Base-by-base conservation (phyloP, 2,888 invertebrate species). In the Mesodorylaimus sp. region DNA sequence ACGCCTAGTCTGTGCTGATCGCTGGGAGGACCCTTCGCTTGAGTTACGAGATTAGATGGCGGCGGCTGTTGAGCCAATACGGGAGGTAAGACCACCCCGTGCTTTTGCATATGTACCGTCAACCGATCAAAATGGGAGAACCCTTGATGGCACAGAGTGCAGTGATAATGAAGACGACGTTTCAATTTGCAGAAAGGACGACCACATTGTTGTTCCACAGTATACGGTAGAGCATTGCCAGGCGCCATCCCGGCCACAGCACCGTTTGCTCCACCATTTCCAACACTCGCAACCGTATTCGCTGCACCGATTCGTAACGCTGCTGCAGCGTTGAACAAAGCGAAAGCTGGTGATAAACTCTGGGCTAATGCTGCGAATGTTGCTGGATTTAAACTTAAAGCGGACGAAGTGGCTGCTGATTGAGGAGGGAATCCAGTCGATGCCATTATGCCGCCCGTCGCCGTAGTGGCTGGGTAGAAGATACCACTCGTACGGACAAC, bases 401-500 rank as follows among this genome's bases (percentile, higher is more conserved):
- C n/a, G n/a, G n/a, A n/a, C n/a, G n/a, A n/a, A n/a, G n/a, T n/a
- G n/a, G n/a, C n/a, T n/a, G n/a, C n/a, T n/a, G n/a, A n/a, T n/a
- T n/a, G n/a, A n/a, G n/a, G n/a, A n/a, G n/a, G n/a, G n/a, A n/a
- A n/a, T n/a, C n/a, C n/a, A n/a, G n/a, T n/a, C n/a, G n/a, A n/a
- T n/a, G n/a, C n/a, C n/a, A n/a, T n/a, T n/a, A n/a, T 27, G 45
- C 24, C 3, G 3, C 2, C 28, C 19, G 27, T 7, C 21, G 16
- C n/a, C n/a, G 70, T 67, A 60, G 80, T 81, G 62, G 83, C 77
- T 66, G 86, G 86, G 73, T 83, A 85, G 75, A 82, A 86, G 69
- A 85, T 85, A 70, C 86, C 85, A 65, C 83, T 79, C 71, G 85
- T 83, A 79, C 84, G 85, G 75, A 86, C 83, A 76, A 84, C 81